phyloP scores from a whole-genome alignment of 2,113 vertebrate genomes.

The Proteles cristata region DNA sequence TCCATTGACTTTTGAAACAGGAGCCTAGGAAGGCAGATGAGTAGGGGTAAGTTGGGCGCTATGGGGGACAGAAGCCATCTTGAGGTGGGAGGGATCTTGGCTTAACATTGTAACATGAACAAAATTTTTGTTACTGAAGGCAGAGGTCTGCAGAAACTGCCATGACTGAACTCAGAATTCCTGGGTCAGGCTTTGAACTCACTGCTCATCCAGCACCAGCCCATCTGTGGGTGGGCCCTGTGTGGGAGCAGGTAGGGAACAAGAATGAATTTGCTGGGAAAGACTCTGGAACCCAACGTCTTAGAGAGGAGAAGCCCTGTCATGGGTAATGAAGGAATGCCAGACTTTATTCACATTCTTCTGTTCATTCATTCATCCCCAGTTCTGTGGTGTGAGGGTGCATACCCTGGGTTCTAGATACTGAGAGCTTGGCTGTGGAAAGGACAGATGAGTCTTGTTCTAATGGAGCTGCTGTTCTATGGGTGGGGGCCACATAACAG shows the following conservation, averaged over 20 bases:
- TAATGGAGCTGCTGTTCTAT: neutral
- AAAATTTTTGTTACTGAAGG: too few relatives aligned
- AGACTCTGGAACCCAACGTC: neutral
- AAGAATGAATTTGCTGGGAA: neutral
- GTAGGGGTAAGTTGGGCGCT: neutral
- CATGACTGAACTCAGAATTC: neutral
- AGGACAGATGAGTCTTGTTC: too few relatives aligned
- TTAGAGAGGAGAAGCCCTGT: neutral
- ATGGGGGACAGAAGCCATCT: too few relatives aligned
- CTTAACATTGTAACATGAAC: neutral
- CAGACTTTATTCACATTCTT: neutral
- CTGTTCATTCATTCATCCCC: neutral
- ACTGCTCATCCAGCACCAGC: neutral
- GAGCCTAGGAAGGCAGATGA: too few relatives aligned
- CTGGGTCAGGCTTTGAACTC: neutral
- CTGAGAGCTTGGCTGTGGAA: neutral
- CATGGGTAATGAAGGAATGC: neutral
- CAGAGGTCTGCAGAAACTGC: neutral
- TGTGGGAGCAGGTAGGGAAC: neutral
- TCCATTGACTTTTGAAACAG: neutral
- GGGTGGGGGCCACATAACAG: neutral
- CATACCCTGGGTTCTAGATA: neutral
- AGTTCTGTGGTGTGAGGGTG: neutral
- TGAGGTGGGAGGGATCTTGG: neutral
- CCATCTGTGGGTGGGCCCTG: neutral